phyloP scores from a whole-genome alignment of 2,113 vertebrate genomes.

The Rattus rattus region DNA sequence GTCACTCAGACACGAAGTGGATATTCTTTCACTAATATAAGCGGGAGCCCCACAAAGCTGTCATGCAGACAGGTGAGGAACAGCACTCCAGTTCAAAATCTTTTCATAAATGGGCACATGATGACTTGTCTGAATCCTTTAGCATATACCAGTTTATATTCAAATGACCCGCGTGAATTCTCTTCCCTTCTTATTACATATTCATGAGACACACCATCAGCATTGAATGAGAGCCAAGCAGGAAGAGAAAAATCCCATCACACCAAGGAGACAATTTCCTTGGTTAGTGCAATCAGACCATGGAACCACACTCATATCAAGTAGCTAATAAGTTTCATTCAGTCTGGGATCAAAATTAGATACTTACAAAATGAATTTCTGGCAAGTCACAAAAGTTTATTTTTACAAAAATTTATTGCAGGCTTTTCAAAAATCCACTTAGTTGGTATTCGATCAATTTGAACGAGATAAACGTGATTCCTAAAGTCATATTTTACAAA shows the following conservation, averaged over 20 bases:
- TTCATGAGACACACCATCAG: constrained; percentile 60
- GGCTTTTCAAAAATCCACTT: constrained; percentile 50
- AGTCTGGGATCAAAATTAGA: constrained; percentile 53
- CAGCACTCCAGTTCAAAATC: not conserved
- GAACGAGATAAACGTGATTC: constrained; percentile 19
- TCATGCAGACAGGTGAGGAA: not conserved
- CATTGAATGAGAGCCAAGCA: constrained; percentile 37
- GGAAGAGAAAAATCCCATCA: constrained; percentile 55
- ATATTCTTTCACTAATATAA: not conserved
- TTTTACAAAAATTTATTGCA: constrained; percentile 27
- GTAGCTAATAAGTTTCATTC: constrained; percentile 39
- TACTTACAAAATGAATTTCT: constrained; percentile 55
- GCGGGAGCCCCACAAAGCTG: not conserved
- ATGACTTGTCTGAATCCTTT: constrained; percentile 26
- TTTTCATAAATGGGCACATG: not conserved
- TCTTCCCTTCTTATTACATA: constrained; percentile 48
- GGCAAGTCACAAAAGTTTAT: constrained; percentile 40
- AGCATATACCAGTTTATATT: constrained; percentile 14
- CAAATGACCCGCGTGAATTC: constrained; percentile 50
- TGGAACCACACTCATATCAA: constrained; percentile 18
- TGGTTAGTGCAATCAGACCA: constrained; percentile 50
- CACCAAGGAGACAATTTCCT: constrained; percentile 51
- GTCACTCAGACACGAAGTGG: not conserved
- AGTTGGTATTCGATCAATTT: constrained; percentile 28
- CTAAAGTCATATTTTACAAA: not conserved